phyloP scores from a whole-genome alignment of 2,797 vertebrate species.

The Morus bassanus region DNA sequence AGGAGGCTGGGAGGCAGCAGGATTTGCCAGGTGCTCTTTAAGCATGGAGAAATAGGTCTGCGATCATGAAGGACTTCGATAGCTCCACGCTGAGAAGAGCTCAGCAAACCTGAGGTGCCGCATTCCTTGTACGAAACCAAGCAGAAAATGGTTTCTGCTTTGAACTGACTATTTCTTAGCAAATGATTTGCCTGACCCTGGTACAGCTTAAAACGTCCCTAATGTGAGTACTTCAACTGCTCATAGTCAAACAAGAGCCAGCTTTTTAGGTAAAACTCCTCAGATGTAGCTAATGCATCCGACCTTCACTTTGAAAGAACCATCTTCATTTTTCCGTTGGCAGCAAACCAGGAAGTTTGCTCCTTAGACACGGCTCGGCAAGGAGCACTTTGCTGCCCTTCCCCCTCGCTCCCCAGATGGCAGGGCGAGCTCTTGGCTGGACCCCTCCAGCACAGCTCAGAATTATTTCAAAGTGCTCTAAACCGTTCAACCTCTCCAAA shows the following conservation, averaged over 20 bases:
- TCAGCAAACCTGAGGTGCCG: not conserved
- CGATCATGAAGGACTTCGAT: not conserved
- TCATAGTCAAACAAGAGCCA: not conserved
- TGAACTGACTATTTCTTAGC: not conserved
- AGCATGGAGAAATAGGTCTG: not conserved
- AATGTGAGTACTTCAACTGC: not conserved
- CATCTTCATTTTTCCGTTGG: not conserved
- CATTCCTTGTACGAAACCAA: slow-evolving; percentile 6
- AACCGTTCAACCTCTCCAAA: not conserved
- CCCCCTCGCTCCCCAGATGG: not conserved
- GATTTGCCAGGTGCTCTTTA: not conserved
- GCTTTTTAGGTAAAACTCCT: not conserved
- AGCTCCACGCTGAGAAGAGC: not conserved
- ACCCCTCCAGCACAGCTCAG: not conserved
- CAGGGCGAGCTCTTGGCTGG: not conserved
- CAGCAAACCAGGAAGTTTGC: not conserved
- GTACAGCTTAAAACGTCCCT: not conserved
- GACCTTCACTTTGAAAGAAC: not conserved
- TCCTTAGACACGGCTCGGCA: not conserved
- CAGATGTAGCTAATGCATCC: not conserved
- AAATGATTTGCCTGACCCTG: not conserved
- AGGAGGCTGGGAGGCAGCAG: not conserved
- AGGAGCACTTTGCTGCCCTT: not conserved
- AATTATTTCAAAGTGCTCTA: not conserved
- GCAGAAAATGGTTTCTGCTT: slow-evolving; percentile 21